Evolutionary conservation across 30 jellyfish, hydroid and myxozoan species (phyloP).

Genomic region (Turritopsis dohrnii): DNA sequence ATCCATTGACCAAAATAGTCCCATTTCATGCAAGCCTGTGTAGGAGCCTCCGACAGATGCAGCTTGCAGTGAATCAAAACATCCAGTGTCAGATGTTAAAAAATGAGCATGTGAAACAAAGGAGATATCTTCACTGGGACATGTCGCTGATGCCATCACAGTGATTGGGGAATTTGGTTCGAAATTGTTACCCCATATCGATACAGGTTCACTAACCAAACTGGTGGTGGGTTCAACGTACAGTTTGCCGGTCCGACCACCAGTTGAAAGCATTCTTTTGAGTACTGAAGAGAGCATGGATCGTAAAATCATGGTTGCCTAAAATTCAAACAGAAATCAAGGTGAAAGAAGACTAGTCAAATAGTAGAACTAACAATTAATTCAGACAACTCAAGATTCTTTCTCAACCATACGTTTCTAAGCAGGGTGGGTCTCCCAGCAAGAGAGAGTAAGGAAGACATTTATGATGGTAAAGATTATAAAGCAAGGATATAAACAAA

Average conservation of each 20-base stretch:
- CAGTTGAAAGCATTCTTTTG: background rate
- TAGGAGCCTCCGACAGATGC: constrained; percentile 26
- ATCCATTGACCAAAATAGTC: constrained; percentile 25
- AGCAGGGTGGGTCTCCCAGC: no score
- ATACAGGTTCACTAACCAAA: constrained; percentile 16
- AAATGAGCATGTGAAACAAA: constrained; percentile 8
- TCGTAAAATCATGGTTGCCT: background rate
- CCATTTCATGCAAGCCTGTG: constrained; percentile 3
- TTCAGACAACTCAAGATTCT: no score
- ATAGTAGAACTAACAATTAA: no score
- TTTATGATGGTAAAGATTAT: no score
- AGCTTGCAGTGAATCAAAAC: background rate
- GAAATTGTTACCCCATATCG: background rate
- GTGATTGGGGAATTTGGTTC: constrained; percentile 7
- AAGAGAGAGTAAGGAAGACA: no score
- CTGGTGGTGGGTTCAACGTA: constrained; percentile 31
- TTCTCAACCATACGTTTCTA: no score
- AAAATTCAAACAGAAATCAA: background rate
- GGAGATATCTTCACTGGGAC: background rate
- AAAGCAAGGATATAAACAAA: no score
- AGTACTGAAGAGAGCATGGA: background rate
- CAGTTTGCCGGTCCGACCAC: constrained; percentile 13
- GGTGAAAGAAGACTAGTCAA: background rate
- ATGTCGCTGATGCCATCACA: background rate
- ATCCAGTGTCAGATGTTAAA: background rate